phyloP scores from a whole-genome alignment of 92 coral and sea anemone genomes.

The Chrysogorgia sp. region DNA sequence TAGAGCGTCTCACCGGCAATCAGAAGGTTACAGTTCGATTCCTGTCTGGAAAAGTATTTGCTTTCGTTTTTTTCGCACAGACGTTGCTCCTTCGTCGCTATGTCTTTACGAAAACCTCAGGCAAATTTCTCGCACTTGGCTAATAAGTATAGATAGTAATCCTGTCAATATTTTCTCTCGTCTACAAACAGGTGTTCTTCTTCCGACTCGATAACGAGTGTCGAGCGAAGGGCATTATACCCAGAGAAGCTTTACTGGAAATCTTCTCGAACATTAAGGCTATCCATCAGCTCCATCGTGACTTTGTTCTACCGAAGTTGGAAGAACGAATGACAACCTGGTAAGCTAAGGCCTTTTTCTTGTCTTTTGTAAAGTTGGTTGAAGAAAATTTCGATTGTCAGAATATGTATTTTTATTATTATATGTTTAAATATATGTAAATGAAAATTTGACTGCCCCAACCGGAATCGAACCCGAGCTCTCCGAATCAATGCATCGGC shows the following conservation, averaged over 20 bases:
- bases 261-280: constrained; percentile 86
- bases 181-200: constrained; percentile 69
- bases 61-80: too few species aligned
- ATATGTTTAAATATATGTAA: too few species aligned
- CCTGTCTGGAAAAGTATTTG: too few species aligned
- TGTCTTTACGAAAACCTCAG: too few species aligned
- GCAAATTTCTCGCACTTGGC: not conserved
- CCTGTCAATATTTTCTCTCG: not conserved
- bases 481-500: too few species aligned
- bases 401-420: not conserved
- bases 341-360: constrained; percentile 32
- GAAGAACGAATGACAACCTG: constrained; percentile 96
- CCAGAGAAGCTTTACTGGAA: constrained; percentile 75
- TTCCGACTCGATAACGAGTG: constrained; percentile 72
- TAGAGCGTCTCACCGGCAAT: too few species aligned
- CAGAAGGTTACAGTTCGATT: too few species aligned
- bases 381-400: not conserved
- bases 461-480: too few species aligned
- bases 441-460: too few species aligned
- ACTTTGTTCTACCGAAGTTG: constrained; percentile 87
- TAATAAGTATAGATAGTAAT: not conserved
- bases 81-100: too few species aligned
- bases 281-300: constrained; percentile 84
- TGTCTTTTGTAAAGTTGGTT: not conserved
- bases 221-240: constrained; percentile 71